Conservation (phyloP, 1,140 invertebrate genomes). For the Zaprionus kolodkinae region DNA sequence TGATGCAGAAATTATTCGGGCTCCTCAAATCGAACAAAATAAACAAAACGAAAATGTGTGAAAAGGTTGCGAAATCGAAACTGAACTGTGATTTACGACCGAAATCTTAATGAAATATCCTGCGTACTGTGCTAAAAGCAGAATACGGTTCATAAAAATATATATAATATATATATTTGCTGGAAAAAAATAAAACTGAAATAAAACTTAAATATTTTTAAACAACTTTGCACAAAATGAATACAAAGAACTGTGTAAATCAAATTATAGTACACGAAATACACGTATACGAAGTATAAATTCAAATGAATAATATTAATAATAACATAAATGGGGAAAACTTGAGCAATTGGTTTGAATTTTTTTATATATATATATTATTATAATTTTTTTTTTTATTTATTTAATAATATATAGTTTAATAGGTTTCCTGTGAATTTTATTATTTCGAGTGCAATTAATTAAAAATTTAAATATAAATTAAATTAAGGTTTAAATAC, state of each 20-base stretch:
- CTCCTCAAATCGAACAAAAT: conserved; percentile 56
- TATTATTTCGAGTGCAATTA: too few relatives aligned
- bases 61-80: conserved; percentile 35
- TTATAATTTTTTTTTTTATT: too few relatives aligned
- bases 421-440: too few relatives aligned
- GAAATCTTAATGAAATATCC: conserved; percentile 5
- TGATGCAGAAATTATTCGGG: conserved; percentile 75
- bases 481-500: too few relatives aligned
- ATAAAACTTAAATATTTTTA: neutral
- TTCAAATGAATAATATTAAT: too few relatives aligned
- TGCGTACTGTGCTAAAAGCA: neutral
- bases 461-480: too few relatives aligned
- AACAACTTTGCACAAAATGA: neutral
- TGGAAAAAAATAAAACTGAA: neutral
- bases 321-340: too few relatives aligned
- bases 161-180: neutral
- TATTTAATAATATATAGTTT: too few relatives aligned
- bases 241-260: neutral
- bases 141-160: neutral
- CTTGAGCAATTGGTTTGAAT: too few relatives aligned
- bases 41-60: conserved; percentile 43
- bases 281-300: too few relatives aligned
- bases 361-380: too few relatives aligned
- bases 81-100: conserved; percentile 44
- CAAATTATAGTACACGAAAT: too few relatives aligned